Evolutionary conservation across 2,113 vertebrate genomes (phyloP).

Genomic region (Ageneiosus marmoratus): DNA sequence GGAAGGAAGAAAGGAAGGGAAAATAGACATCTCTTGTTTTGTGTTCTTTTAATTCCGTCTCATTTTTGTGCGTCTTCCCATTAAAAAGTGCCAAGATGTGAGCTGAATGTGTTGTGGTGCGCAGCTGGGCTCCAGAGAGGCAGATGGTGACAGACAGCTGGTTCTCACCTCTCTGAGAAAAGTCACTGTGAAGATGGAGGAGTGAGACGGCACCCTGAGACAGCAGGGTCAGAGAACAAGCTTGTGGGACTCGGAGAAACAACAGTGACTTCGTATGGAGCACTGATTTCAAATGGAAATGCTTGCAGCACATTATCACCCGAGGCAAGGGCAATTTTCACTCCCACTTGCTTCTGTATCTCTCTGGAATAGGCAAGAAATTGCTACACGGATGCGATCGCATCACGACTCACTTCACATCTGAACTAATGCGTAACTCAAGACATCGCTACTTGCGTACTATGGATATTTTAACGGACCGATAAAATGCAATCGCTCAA

Average conservation of each 20-base stretch:
- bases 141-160: conserved; percentile 57
- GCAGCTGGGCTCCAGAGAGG: conserved; percentile 49
- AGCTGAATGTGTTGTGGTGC: conserved; percentile 38
- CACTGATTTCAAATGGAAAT: conserved; percentile 49
- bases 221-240: conserved; percentile 36
- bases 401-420: not conserved
- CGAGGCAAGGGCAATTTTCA: conserved; percentile 54
- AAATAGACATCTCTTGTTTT: not conserved
- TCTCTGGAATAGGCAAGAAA: conserved; percentile 36
- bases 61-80: conserved; percentile 32
- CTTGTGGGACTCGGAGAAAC: conserved; percentile 25
- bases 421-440: not conserved
- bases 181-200: conserved; percentile 37
- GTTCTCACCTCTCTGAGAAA: conserved; percentile 51
- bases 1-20: not conserved
- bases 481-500: not conserved
- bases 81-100: conserved; percentile 55
- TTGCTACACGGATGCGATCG: not conserved
- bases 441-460: not conserved
- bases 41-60: not conserved
- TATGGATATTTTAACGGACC: not conserved
- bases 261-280: conserved; percentile 18
- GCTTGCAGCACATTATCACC: conserved; percentile 55
- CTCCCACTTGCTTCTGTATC: conserved; percentile 38
- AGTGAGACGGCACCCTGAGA: conserved; percentile 25